Conservation (phyloP, 2,797 vertebrate species). For the Amblyopsis hoosieri region DNA sequence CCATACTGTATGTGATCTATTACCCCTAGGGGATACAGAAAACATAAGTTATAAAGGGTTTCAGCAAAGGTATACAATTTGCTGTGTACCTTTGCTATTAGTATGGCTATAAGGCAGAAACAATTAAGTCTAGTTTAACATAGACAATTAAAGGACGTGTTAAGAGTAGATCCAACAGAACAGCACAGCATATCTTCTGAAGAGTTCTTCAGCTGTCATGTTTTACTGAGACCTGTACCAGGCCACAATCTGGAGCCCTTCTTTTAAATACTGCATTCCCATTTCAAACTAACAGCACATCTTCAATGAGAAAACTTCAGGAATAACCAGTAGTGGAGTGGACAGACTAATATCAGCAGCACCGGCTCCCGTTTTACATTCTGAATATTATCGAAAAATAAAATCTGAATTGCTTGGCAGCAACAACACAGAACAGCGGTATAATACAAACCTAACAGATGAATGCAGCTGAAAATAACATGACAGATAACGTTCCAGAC, state of each 20-base stretch:
- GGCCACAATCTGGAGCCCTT: slow-evolving; percentile 24
- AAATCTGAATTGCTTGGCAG: background rate
- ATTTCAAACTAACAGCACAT: slow-evolving; percentile 7
- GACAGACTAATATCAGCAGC: background rate
- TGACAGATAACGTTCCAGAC: background rate
- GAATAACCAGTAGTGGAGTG: background rate
- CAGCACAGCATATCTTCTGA: background rate
- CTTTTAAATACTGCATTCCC: slow-evolving; percentile 11
- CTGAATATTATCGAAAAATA: slow-evolving; percentile 3
- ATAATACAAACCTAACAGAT: background rate
- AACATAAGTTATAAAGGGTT: slow-evolving; percentile 37
- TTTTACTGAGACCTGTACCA: slow-evolving; percentile 34
- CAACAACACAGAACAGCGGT: slow-evolving; percentile 6
- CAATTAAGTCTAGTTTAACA: slow-evolving; percentile 2
- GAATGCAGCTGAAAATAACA: slow-evolving; percentile 7
- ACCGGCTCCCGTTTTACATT: slow-evolving; percentile 36
- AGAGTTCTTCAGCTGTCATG: slow-evolving; percentile 1
- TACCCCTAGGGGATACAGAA: slow-evolving; percentile 10
- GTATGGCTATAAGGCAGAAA: slow-evolving; percentile 30
- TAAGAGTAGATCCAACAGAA: slow-evolving; percentile 23
- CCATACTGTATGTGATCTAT: slow-evolving; percentile 2
- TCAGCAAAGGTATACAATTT: slow-evolving; percentile 23
- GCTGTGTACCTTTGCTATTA: slow-evolving; percentile 1
- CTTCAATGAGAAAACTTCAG: background rate
- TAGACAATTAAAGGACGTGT: background rate